Evolutionary conservation across 1,140 invertebrate genomes (phyloP), one percentile per base, ranked within the genome.

Genomic region (Drosophila orena): DNA sequence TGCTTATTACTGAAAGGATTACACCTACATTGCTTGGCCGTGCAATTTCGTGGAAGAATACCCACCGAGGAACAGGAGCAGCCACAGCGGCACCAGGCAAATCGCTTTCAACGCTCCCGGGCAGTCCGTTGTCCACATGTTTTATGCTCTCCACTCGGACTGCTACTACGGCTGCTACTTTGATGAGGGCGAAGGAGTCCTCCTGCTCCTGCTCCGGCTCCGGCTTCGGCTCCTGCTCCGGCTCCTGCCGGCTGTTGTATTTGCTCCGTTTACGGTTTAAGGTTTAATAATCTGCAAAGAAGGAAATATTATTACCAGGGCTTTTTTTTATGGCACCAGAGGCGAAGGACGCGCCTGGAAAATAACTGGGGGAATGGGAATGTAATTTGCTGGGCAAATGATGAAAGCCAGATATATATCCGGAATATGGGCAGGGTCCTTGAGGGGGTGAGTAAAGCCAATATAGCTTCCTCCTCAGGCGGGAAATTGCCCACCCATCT

Each of bases 21-120:
- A 30, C 30, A 11, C 1, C 4, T 15, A 4, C 10, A 34, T 27
- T 44, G 30, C 37, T 70, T 68, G 35, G 12, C 22, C 20, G 43
- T 35, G 43, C 7, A 17, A 14, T 12, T 15, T 20, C 5, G 17
- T 59, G 8, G 14, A 27, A 10, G 3, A 12, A 64, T 15, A 68
- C 84, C 79, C 60, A 88, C 84, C 84, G 43, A 89, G 65, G 37
- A 89, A 50, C 56, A 88, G 66, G 24, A 84, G 56, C 57, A 88
- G 77, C 84, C 79, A 77, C 62, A 88, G 76, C 52, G 81, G 79
- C 78, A 69, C 60, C 42, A 77, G 52, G 76, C 84, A 89, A 55
- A 84, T 62, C 52, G 81, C 70, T 77, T 77, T 77, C 46, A 73
- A 54, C 43, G 80, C 62, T 47, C 64, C 47, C 24, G 42, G 73